Conservation (phyloP, 2,113 vertebrate species). For the Orcinus orca region DNA sequence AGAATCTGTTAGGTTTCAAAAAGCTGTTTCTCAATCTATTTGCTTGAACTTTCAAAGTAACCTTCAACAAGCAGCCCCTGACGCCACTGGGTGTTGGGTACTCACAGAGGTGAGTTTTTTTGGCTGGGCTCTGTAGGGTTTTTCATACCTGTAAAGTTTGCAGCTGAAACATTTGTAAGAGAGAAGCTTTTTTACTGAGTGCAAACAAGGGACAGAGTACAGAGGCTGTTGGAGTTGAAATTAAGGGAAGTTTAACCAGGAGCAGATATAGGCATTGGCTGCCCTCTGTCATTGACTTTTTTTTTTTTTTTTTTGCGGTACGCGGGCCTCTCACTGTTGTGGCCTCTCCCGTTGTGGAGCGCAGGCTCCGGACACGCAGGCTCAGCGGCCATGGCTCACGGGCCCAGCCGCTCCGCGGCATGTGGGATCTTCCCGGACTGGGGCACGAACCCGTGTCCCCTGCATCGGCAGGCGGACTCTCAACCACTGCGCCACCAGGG, state of each 20-base stretch:
- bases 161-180: conserved; percentile 12
- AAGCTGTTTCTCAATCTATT: neutral
- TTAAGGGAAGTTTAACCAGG: conserved; percentile 1
- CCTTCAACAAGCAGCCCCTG: neutral
- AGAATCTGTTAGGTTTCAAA: conserved; percentile 12
- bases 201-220: neutral
- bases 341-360: too few relatives aligned
- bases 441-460: too few relatives aligned
- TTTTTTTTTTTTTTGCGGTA: too few relatives aligned
- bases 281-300: neutral
- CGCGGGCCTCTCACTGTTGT: too few relatives aligned
- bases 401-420: too few relatives aligned
- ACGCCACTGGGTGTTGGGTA: neutral
- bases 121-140: neutral
- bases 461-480: too few relatives aligned
- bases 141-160: neutral
- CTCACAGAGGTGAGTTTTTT: neutral
- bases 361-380: too few relatives aligned
- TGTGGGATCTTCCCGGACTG: too few relatives aligned
- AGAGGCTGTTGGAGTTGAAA: neutral
- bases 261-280: neutral
- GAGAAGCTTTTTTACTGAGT: neutral
- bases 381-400: too few relatives aligned
- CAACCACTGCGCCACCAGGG: too few relatives aligned
- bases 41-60: neutral